Percentiles rank a stretch among this genome's conserved stretches.
These are phyloP conservation scores for Eupithecia vulgata DNA, from an alignment of 2,888 invertebrate species.

Conservation along the genomic window DNA sequence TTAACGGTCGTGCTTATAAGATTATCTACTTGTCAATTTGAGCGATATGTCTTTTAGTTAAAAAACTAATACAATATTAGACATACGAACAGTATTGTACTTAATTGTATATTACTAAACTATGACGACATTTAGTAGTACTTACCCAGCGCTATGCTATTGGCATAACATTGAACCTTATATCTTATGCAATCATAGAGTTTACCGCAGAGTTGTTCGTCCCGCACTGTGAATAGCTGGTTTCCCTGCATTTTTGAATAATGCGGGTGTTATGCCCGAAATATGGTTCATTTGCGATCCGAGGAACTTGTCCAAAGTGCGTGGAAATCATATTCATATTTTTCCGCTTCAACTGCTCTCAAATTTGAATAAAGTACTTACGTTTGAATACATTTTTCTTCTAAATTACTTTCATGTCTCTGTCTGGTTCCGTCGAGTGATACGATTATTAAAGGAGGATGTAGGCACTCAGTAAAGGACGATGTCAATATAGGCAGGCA, in stretches of 20 bases:
- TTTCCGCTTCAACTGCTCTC: slow-evolving; percentile 79
- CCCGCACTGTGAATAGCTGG: slow-evolving; percentile 28
- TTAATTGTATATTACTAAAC: neutral
- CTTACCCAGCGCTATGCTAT: neutral
- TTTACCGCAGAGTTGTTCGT: neutral
- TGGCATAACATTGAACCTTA: neutral
- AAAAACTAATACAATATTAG: neutral
- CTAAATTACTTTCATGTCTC: slow-evolving; percentile 47
- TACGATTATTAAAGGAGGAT: slow-evolving; percentile 27
- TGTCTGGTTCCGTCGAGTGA: slow-evolving; percentile 33
- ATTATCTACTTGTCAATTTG: neutral
- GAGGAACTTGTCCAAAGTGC: slow-evolving; percentile 74
- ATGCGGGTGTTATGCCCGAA: slow-evolving; percentile 81
- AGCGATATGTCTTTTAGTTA: too few species aligned
- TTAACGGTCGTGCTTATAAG: neutral
- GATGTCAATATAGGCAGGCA: slow-evolving; percentile 23
- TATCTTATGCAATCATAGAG: neutral
- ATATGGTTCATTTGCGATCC: slow-evolving; percentile 79
- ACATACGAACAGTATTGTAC: neutral
- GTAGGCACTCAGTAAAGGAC: slow-evolving; percentile 8
- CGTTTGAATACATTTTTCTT: slow-evolving; percentile 49
- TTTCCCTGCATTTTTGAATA: slow-evolving; percentile 62
- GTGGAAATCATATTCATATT: slow-evolving; percentile 83
- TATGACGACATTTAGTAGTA: neutral
- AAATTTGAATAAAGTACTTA: slow-evolving; percentile 74